phyloP scores from a whole-genome alignment of 2,113 vertebrate genomes.

The Ellobius talpinus region DNA sequence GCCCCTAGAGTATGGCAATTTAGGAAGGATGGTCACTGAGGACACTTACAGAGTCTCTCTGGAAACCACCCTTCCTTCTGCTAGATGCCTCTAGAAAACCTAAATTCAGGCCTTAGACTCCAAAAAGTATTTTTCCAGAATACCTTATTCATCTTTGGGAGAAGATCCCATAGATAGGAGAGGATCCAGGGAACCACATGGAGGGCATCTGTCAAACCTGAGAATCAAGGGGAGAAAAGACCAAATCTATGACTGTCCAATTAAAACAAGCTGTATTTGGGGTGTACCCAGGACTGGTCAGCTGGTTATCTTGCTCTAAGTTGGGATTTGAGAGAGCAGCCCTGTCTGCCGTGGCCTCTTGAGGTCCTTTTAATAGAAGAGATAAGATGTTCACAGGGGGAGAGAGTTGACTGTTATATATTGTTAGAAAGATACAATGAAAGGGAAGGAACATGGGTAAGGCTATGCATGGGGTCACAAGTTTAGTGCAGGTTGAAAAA shows the following conservation, averaged over 20 bases:
- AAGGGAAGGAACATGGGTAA: neutral
- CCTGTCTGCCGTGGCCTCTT: neutral
- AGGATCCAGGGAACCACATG: neutral
- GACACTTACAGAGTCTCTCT: slow-evolving; percentile 6
- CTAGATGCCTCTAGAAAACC: neutral
- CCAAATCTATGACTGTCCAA: neutral
- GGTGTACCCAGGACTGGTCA: neutral
- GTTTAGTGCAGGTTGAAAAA: neutral
- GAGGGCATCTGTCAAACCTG: neutral
- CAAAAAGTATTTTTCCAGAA: neutral
- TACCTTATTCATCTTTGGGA: neutral
- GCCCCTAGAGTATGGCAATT: neutral
- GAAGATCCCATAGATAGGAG: neutral
- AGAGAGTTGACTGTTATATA: neutral
- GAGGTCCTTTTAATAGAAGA: neutral
- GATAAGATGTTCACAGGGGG: neutral
- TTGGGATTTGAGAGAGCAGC: neutral
- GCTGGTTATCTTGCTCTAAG: neutral
- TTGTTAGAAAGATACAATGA: neutral
- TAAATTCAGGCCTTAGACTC: neutral
- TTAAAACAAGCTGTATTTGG: neutral
- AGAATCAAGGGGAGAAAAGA: neutral
- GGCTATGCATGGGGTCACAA: neutral
- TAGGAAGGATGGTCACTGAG: neutral
- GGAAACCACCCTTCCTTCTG: neutral